Base-by-base conservation (phyloP, 2,113 vertebrate genomes). In the Hydrolagus affinis region DNA sequence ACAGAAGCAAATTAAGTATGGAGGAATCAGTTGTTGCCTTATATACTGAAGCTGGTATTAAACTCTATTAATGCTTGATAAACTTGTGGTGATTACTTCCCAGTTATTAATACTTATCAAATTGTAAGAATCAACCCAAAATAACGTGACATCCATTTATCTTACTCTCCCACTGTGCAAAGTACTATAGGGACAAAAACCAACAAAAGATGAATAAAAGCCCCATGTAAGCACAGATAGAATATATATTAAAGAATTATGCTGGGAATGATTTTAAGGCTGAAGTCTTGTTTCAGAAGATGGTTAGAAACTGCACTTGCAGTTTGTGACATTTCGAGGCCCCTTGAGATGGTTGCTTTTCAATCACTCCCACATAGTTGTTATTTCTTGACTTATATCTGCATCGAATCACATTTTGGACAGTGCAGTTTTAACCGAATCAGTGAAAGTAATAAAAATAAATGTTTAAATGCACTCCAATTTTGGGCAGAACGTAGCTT, bases 191-290 rank as follows among this genome's bases (percentile, higher is more conserved):
- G 44, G 44, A 44, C 1, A 44, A 44, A 44, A 44, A 44, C n/a
- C 44, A 44, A 44, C 1, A 44, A 44, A 3, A 44, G 6, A 44
- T 44, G 44, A 44, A 44, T 44, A 44, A 44, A 44, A 44, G 44
- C 6, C 44, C 44, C 6, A 44, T 44, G 44, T 70, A 70, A 21
- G 14, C 15, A 19, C 69, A 44, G 30, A 21, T 56, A 30, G 56
- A 75, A 75, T 75, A 75, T 75, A 75, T 44, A 56, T 75, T 44
- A 44, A 44, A 44, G 44, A 44, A 44, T 56, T 56, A 75, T 75
- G 8, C 11, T 75, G 56, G 10, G 56, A 56, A 44, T 74, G 32
- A 57, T 75, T 21, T 28, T 28, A 80, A 80, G 11, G 23, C 21
- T 62, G 1, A 0, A 8, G 25, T 28, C 76, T 80, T 25, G 62